A percentile compares a stretch with the other conserved stretches of the same genome.
These are phyloP conservation scores for Anthopleura xanthogrammica DNA, from an alignment of 92 coral and sea anemone genomes.

Conservation along the genomic window DNA sequence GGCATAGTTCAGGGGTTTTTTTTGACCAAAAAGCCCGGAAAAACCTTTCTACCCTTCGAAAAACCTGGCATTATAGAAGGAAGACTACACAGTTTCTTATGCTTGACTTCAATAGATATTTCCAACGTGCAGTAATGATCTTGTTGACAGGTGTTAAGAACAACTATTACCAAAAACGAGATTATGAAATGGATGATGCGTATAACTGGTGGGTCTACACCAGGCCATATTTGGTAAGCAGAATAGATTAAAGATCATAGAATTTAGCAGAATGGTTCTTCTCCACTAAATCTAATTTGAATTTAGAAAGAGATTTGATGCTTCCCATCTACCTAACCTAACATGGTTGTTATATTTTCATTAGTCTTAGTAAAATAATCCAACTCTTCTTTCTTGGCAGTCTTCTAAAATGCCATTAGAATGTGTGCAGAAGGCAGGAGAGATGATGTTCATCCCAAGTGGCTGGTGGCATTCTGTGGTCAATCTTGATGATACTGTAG, in stretches of 20 bases:
- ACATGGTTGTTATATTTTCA: neutral
- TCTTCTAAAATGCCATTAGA: constrained; percentile 60
- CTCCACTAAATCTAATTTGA: no score
- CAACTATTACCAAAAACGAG: constrained; percentile 69
- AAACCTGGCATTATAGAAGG: no score
- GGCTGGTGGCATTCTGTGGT: constrained; percentile 91
- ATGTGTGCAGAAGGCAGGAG: constrained; percentile 78
- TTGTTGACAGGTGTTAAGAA: constrained; percentile 60
- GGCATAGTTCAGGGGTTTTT: no score
- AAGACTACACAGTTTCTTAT: no score
- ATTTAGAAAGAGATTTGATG: no score
- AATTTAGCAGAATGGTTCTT: no score
- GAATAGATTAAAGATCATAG: no score
- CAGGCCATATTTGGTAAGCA: constrained; percentile 70
- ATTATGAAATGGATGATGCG: constrained; percentile 83
- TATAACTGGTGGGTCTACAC: constrained; percentile 86
- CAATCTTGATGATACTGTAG: constrained; percentile 75
- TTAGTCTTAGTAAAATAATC: neutral
- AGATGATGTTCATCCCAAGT: constrained; percentile 72
- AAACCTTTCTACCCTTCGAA: no score
- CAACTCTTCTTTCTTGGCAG: constrained; percentile 19
- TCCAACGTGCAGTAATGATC: neutral
- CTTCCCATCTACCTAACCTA: no score
- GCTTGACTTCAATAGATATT: no score
- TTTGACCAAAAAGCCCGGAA: no score